phyloP scores from a whole-genome alignment of 2,888 invertebrate species.

The Boloria selene region DNA sequence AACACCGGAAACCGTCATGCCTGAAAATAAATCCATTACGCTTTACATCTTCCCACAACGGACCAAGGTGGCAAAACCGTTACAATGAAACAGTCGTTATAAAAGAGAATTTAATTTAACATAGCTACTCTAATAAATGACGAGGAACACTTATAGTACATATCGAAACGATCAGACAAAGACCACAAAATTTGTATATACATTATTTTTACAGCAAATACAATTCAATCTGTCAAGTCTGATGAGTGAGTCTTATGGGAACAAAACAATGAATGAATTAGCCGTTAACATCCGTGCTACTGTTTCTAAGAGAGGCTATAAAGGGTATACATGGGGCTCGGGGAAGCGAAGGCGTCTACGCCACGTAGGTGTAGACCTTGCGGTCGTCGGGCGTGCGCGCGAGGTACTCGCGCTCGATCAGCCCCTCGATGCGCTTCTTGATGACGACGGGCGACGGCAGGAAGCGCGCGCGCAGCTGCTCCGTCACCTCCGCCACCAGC shows the following conservation, averaged over 20 bases:
- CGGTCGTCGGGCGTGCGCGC: slow-evolving; percentile 98
- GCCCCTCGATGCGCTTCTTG: slow-evolving; percentile 99
- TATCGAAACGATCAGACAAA: slow-evolving; percentile 64
- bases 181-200: slow-evolving; percentile 67
- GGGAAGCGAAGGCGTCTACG: slow-evolving; percentile 80
- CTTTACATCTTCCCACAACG: not conserved
- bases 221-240: slow-evolving; percentile 42
- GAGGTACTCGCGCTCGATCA: slow-evolving; percentile 99
- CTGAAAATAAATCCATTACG: slow-evolving; percentile 69
- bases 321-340: not conserved
- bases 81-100: slow-evolving; percentile 57
- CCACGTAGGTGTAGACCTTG: slow-evolving; percentile 97
- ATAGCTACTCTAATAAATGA: slow-evolving; percentile 69
- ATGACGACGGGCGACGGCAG: slow-evolving; percentile 98
- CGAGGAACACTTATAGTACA: slow-evolving; percentile 71
- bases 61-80: slow-evolving; percentile 4
- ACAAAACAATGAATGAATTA: no score
- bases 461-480: slow-evolving; percentile 98
- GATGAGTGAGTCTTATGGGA: slow-evolving; percentile 23
- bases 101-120: slow-evolving; percentile 72
- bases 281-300: slow-evolving; percentile 1
- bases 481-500: slow-evolving; percentile 97
- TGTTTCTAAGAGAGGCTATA: not conserved
- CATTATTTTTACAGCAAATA: slow-evolving; percentile 57
- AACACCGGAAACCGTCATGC: slow-evolving; percentile 63